A percentile compares a stretch with the other conserved stretches of the same genome.
These are phyloP conservation scores for Psix sp. DNA, from an alignment of 1,140 invertebrate species.

Conservation along the genomic window DNA sequence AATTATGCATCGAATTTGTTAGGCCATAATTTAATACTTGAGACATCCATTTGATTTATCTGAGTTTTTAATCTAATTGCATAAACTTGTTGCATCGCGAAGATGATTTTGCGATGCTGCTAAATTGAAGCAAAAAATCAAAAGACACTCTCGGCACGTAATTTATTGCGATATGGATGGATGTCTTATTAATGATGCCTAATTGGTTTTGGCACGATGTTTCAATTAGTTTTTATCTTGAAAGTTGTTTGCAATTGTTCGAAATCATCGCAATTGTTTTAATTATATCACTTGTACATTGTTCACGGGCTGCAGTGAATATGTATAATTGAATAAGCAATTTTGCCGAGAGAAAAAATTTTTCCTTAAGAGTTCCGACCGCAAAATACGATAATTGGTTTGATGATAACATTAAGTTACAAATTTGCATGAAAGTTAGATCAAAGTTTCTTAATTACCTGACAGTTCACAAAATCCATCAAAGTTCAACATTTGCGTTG, in stretches of 20 bases:
- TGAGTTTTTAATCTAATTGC: slow-evolving; percentile 26
- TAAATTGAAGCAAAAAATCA: slow-evolving; percentile 21
- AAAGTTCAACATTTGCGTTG: slow-evolving; percentile 48
- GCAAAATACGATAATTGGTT: slow-evolving; percentile 38
- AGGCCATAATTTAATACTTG: slow-evolving; percentile 13
- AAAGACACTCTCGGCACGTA: not conserved
- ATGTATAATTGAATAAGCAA: slow-evolving; percentile 16
- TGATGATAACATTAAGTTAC: slow-evolving; percentile 46
- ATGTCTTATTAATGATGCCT: too few relatives aligned
- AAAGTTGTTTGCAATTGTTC: too few relatives aligned
- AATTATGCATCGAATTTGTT: slow-evolving; percentile 45
- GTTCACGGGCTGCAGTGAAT: not conserved
- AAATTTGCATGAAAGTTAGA: slow-evolving; percentile 43
- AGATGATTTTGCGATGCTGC: slow-evolving; percentile 2
- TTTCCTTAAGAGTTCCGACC: slow-evolving; percentile 9
- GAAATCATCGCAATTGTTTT: too few relatives aligned
- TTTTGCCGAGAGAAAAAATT: slow-evolving; percentile 9
- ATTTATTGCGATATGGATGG: too few relatives aligned
- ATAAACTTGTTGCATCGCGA: slow-evolving; percentile 23
- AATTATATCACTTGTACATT: too few relatives aligned
- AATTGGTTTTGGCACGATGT: too few relatives aligned
- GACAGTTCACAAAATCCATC: slow-evolving; percentile 51
- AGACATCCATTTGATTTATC: slow-evolving; percentile 30
- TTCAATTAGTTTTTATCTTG: too few relatives aligned
- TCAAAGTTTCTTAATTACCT: slow-evolving; percentile 52